Conservation (phyloP, 2,113 vertebrate genomes). For the Upupa epops region DNA sequence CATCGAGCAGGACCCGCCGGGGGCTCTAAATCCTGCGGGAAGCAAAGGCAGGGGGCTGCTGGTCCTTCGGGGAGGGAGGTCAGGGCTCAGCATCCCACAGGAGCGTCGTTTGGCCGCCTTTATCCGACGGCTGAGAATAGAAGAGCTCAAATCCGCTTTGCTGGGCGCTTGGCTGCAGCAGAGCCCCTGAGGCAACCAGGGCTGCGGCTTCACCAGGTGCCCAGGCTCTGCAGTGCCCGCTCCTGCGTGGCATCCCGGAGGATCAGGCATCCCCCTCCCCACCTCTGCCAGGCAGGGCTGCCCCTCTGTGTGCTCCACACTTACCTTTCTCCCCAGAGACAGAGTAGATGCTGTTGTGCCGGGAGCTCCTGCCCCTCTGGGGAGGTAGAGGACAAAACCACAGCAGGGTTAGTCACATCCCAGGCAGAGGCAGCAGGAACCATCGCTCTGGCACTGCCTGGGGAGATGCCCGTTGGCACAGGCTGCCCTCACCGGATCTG, state of each 20-base stretch:
- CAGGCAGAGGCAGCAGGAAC: background rate
- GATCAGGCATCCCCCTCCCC: fast-evolving
- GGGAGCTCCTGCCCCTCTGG: slow-evolving; percentile 48
- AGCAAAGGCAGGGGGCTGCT: background rate
- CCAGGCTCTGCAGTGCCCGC: background rate
- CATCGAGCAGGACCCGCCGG: fast-evolving
- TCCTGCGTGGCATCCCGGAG: background rate
- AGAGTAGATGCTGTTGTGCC: slow-evolving; percentile 48
- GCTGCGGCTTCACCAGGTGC: background rate
- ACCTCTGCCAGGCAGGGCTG: too few species aligned
- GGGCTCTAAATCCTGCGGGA: background rate
- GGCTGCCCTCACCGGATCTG: background rate
- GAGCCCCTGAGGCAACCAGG: fast-evolving
- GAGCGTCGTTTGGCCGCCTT: fast-evolving
- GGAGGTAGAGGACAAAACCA: background rate
- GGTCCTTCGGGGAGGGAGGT: too few species aligned
- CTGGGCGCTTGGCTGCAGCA: background rate
- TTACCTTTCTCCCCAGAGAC: slow-evolving; percentile 56
- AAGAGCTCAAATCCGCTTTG: slow-evolving; percentile 21
- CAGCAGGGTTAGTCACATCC: fast-evolving
- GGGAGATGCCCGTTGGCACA: background rate
- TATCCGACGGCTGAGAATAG: slow-evolving; percentile 12
- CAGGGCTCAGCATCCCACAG: background rate
- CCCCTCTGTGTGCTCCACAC: background rate
- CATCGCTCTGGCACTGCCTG: background rate